Conservation (phyloP, 2,113 vertebrate species). For the Siniperca chuatsi region DNA sequence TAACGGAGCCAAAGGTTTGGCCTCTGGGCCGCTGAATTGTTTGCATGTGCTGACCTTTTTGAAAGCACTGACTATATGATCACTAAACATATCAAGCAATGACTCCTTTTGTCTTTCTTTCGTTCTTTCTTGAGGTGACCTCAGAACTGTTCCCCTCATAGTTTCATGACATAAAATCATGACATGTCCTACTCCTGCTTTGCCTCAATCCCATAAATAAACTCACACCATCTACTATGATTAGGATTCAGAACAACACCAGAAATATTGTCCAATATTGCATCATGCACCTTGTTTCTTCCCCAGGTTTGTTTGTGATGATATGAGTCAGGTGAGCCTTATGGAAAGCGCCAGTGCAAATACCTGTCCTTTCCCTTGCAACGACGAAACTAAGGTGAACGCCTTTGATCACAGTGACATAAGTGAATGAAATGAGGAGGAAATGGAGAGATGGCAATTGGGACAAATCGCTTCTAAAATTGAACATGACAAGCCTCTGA, state of each 20-base stretch:
- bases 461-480: constrained; percentile 81
- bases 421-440: constrained; percentile 80
- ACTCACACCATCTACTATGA: background rate
- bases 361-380: constrained; percentile 58
- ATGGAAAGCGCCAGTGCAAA: constrained; percentile 64
- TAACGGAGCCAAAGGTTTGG: constrained; percentile 56
- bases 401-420: constrained; percentile 77
- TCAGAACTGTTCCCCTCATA: background rate
- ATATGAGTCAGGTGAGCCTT: constrained; percentile 51
- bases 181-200: constrained; percentile 8
- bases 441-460: constrained; percentile 80
- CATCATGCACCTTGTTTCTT: constrained; percentile 14
- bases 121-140: background rate
- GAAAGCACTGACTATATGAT: constrained; percentile 47
- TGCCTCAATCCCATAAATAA: background rate
- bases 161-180: background rate
- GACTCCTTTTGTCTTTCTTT: background rate
- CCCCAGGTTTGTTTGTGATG: constrained; percentile 48
- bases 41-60: constrained; percentile 68
- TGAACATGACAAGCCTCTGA: constrained; percentile 84
- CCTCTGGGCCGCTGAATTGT: constrained; percentile 51
- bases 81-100: constrained; percentile 35
- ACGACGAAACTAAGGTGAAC: constrained; percentile 68
- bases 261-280: constrained; percentile 14
- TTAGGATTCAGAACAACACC: constrained; percentile 18